Percentiles rank a stretch among this genome's conserved stretches.
Conservation (phyloP, 30 jellyfish, hydroid and myxozoan species). For the Hydra vulgaris region DNA sequence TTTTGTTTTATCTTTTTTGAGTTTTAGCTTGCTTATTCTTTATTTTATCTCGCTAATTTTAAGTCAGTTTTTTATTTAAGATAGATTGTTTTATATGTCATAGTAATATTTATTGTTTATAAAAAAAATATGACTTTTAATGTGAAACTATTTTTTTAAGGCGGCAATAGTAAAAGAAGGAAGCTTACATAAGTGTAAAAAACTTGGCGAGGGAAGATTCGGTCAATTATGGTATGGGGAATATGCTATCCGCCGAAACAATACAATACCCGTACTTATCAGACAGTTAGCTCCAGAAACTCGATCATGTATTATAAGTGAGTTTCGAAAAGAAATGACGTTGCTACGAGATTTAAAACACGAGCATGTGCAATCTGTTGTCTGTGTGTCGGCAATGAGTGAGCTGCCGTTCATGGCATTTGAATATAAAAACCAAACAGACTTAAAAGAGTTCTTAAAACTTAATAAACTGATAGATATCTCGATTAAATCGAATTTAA, state of each 20-base stretch:
- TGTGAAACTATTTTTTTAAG: not conserved
- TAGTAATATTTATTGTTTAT: no score
- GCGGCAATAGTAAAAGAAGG: constrained; percentile 50
- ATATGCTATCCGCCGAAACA: constrained; percentile 13
- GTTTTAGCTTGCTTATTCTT: no score
- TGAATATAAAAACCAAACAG: constrained; percentile 39
- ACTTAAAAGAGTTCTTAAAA: constrained; percentile 37
- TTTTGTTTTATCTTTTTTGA: no score
- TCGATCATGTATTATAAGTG: constrained; percentile 32
- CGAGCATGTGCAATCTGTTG: constrained; percentile 34
- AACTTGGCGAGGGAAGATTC: constrained; percentile 65
- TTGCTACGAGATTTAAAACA: constrained; percentile 48
- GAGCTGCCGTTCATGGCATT: constrained; percentile 55
- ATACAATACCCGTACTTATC: constrained; percentile 35
- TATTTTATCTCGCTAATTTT: no score
- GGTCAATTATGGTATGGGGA: constrained; percentile 73
- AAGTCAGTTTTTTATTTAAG: no score
- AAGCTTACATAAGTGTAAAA: constrained; percentile 22
- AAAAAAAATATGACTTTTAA: no score
- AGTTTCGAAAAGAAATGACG: constrained; percentile 48
- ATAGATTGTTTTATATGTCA: no score
- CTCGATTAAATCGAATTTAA: constrained; percentile 24
- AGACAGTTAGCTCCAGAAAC: constrained; percentile 49
- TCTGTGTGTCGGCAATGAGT: constrained; percentile 60
- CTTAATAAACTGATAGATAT: constrained; percentile 15